Evolutionary conservation across 1,140 invertebrate species (phyloP), one percentile per base, ranked within the genome.

Genomic region (Eumeta japonica): DNA sequence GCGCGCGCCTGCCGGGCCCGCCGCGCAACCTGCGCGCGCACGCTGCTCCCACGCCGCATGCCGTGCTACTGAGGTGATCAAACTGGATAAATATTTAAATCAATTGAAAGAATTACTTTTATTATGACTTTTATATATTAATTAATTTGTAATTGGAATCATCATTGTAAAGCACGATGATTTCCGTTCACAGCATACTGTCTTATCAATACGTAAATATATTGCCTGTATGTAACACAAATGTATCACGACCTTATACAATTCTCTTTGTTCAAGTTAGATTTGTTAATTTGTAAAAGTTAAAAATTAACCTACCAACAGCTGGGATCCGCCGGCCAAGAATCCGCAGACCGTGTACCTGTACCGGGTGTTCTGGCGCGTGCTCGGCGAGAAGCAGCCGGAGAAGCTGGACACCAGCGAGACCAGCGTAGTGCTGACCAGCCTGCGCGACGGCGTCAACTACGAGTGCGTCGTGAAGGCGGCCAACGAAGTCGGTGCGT

Each of bases 381-480:
- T 77, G 38, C 77, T 66, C 42, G 60, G 70, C 13, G 51, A 73
- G 45, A 62, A 66, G 39, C 52, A 62, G 3, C 77, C 84, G 3
- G 75, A 80, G 46, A 84, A 85, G 55, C 77, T 86, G 49, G 88
- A 90, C 62, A 89, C 87, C 13, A 79, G 84, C 46, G 78, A 81
- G 39, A 87, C 81, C 28, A 81, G 76, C 52, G 76, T 89, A 28
- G 80, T 78, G 39, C 80, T 92, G 15, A 78, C 77, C 15, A 81
- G 83, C 13, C 73, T 91, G 10, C 82, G 85, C 53, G 83, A 85
- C 37, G 85, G 85, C 43, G 78, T 82, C 11, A 76, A 78, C 10
- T 92, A 92, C 59, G 88, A 91, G 58, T 81, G 86, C 37, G 84
- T 88, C 5, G 80, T 91, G 1, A 92, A 90, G 62, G 86, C 89